phyloP scores from a whole-genome alignment of 2,888 invertebrate genomes.

The Alcis repandata region DNA sequence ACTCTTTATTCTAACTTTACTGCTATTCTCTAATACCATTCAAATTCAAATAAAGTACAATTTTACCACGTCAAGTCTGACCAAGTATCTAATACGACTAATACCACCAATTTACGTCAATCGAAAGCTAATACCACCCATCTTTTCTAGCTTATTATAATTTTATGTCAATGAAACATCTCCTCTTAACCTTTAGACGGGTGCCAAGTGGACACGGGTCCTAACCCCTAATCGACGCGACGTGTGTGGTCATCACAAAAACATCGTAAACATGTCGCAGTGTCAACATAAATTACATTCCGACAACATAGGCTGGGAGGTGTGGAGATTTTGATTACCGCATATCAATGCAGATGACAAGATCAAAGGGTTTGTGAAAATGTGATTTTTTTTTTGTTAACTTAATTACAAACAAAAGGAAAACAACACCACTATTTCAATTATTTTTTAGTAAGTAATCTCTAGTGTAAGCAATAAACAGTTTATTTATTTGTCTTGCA shows the following conservation, averaged over 20 bases:
- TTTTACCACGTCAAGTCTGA: not conserved
- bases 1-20: not conserved
- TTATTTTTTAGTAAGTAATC: too few relatives aligned
- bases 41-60: not conserved
- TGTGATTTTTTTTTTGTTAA: too few relatives aligned
- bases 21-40: not conserved
- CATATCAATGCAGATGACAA: too few relatives aligned
- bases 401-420: too few relatives aligned
- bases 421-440: too few relatives aligned
- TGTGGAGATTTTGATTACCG: slow-evolving; percentile 2
- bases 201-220: slow-evolving; percentile 32
- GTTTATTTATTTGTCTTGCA: too few relatives aligned
- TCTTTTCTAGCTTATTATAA: slow-evolving; percentile 1
- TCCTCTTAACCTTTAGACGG: slow-evolving; percentile 10
- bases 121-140: not conserved
- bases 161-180: slow-evolving; percentile 4
- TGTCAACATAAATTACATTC: slow-evolving; percentile 76
- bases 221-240: slow-evolving; percentile 55
- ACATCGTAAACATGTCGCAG: slow-evolving; percentile 56
- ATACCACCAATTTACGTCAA: slow-evolving; percentile 1
- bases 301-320: slow-evolving; percentile 40
- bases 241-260: slow-evolving; percentile 70
- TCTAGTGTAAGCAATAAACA: too few relatives aligned
- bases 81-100: not conserved
- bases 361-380: too few relatives aligned